Conservation (phyloP, 2,113 vertebrate genomes). For the Geococcyx californianus region DNA sequence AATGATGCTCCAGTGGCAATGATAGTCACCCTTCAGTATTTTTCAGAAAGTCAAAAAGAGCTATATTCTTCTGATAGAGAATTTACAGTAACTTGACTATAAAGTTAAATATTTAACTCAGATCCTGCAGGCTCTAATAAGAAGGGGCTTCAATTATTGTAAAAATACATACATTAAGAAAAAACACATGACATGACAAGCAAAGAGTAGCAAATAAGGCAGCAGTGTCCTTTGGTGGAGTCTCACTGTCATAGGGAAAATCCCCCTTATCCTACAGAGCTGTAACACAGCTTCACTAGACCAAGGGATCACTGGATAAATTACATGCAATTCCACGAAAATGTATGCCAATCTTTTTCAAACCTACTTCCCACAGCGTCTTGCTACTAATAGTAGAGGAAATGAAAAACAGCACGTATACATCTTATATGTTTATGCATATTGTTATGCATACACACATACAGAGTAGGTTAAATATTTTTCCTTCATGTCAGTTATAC, state of each 20-base stretch:
- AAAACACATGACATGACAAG: not conserved
- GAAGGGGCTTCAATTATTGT: not conserved
- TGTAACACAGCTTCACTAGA: not conserved
- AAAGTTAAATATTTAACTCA: not conserved
- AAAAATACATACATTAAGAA: not conserved
- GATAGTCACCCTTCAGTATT: not conserved
- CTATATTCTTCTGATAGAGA: not conserved
- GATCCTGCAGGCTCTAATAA: not conserved
- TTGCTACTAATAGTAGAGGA: not conserved
- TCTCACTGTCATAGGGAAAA: not conserved
- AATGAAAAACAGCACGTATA: not conserved
- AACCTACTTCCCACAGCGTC: not conserved
- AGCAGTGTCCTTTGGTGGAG: not conserved
- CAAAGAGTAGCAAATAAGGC: not conserved
- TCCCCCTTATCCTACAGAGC: not conserved
- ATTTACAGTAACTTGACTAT: not conserved
- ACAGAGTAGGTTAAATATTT: not conserved
- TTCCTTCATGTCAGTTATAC: not conserved
- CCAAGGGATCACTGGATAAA: not conserved
- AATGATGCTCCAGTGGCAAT: not conserved
- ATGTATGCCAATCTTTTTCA: not conserved
- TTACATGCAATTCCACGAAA: not conserved
- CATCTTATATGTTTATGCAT: not conserved
- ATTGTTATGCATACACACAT: not conserved
- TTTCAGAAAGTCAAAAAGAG: not conserved